Evolutionary conservation across 2,113 vertebrate species (phyloP), one percentile per base, ranked within the genome.

Genomic region (Brachyhypopomus occidentalis): DNA sequence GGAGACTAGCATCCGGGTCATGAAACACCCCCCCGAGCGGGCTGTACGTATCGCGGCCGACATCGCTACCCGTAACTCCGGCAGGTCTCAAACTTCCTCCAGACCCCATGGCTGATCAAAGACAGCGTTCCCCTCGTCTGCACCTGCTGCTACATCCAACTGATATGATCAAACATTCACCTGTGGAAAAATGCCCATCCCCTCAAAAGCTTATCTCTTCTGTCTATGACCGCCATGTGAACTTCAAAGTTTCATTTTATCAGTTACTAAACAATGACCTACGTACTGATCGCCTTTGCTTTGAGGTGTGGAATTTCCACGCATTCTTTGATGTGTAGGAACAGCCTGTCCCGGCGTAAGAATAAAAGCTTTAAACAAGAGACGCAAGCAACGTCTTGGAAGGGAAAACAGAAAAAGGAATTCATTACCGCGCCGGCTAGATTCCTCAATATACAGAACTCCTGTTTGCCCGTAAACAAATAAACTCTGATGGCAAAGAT

Each of bases 381-480:
- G 38, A 56, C 48, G 41, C 25, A 22, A 6, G 48, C 41, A 66
- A 38, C 58, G 23, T 59, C 20, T 66, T 67, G 16, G 6, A 67
- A 80, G 48, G 27, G 27, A 41, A 38, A 77, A 55, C 12, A 55
- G 4, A 14, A 45, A 80, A 23, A 73, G 41, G 17, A 62, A 79
- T 80, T 27, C 20, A 60, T 56, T 84, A 20, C 60, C 20, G 25
- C 34, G 58, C 34, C 48, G 41, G 30, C 48, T 19, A 72, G 30
- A 48, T 77, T 52, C 64, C 74, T 76, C 67, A 72, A 84, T 77
- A 56, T 64, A 19, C 56, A 67, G 2, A 71, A 48, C 48, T 73
- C 5, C 48, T 36, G 20, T 73, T 72, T 75, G 60, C 36, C 36
- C 27, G 66, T 56, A 66, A 71, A 63, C 41, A 78, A 82, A 82